Conservation (phyloP, 2,113 vertebrate species). For the Turnix velox region DNA sequence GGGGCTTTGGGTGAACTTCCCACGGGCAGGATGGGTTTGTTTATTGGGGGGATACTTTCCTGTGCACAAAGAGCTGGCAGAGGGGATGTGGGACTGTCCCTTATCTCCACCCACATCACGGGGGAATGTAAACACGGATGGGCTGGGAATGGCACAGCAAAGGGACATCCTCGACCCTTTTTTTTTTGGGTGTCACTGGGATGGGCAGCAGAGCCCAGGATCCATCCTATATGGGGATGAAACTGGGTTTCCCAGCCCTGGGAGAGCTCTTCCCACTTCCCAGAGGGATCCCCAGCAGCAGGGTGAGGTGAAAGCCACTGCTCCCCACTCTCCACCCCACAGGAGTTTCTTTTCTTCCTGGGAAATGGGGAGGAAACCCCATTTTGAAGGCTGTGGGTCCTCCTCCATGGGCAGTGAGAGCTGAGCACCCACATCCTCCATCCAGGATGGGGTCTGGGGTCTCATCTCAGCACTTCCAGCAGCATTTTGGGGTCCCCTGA, state of each 20-base stretch:
- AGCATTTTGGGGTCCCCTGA: not conserved
- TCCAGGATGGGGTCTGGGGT: rapidly evolving
- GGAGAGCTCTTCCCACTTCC: not conserved
- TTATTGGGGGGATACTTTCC: slow-evolving; percentile 46
- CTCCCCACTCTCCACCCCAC: not conserved
- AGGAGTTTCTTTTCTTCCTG: slow-evolving; percentile 4
- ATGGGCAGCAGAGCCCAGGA: not conserved
- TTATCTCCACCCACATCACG: not conserved
- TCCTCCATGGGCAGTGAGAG: rapidly evolving
- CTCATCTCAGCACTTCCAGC: rapidly evolving
- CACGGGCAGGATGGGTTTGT: slow-evolving; percentile 51
- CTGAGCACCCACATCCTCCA: rapidly evolving
- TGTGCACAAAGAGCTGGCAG: not conserved
- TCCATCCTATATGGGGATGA: rapidly evolving
- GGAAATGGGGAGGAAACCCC: not conserved
- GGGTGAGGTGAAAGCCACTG: not conserved
- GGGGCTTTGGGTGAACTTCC: slow-evolving; percentile 26
- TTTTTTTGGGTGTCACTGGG: rapidly evolving
- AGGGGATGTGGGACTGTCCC: not conserved
- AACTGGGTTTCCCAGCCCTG: rapidly evolving
- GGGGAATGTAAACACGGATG: slow-evolving; percentile 55
- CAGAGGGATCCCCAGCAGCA: rapidly evolving
- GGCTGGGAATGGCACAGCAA: not conserved
- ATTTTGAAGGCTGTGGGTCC: not conserved
- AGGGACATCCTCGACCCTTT: not conserved